Evolutionary conservation across 2,113 vertebrate species (phyloP), one percentile per base, ranked within the genome.

Genomic region (Malaclemys terrapin): DNA sequence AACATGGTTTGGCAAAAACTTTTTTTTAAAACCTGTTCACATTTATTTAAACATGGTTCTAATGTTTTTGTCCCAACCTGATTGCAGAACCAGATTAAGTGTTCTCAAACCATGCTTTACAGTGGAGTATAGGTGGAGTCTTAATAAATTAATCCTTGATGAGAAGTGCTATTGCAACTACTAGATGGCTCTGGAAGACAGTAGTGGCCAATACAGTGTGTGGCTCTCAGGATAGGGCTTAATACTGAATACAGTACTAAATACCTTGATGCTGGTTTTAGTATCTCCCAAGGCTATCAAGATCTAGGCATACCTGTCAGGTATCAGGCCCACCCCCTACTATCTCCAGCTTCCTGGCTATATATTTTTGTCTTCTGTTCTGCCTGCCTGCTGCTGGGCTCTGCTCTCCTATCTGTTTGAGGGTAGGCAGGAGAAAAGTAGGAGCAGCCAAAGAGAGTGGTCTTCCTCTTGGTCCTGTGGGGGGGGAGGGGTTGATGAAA

Each of bases 381-480:
- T 86, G 27, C 82, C 57, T 91, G n/a, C 25, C 35, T 94, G 91
- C 90, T n/a, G 27, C 47, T 95, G 49, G 11, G 14, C n/a, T 91
- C 20, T 72, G 0, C 3, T 89, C 5, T 85, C 10, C 52, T 82
- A n/a, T 4, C 62, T 89, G 25, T 52, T 85, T 27, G 8, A 54
- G n/a, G 52, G 88, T 53, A 78, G 38, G 8, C 29, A 88, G 85
- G 79, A 93, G 13, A 49, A 87, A 82, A 42, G 10, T 65, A 50
- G 52, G 53, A 93, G 29, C 22, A 95, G 35, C n/a, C 78, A 62
- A 84, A 50, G 31, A 52, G 1, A 65, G 56, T 75, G 2, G 1
- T 85, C 92, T 81, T 5, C 54, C 3, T n/a, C 31, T 83, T 87
- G 57, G 57, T 59, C 25, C 27, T 59, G 57, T 59, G 13, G 2